These are phyloP conservation scores for Phania funesta DNA, from an alignment of 2,888 invertebrate genomes.

Conservation along the genomic window DNA sequence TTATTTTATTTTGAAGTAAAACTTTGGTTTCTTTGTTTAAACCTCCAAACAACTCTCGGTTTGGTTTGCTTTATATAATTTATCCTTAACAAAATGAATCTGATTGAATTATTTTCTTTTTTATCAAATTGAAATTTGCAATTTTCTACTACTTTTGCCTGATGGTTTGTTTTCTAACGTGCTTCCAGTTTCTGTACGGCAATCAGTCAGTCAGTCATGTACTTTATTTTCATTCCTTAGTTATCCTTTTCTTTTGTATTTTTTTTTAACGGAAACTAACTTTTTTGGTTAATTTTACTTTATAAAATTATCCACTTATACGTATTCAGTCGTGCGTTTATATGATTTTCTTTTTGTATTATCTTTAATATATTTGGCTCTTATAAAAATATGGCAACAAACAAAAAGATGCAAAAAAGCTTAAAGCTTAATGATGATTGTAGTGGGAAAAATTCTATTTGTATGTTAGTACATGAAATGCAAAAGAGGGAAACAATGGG, in stretches of 20 bases:
- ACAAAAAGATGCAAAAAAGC: constrained; percentile 10
- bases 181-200: constrained; percentile 20
- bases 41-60: background rate
- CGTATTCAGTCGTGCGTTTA: constrained; percentile 64
- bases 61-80: background rate
- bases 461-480: background rate
- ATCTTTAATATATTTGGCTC: constrained; percentile 3
- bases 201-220: constrained; percentile 50
- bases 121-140: constrained; percentile 39
- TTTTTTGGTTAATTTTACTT: constrained; percentile 55
- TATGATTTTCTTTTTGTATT: constrained; percentile 11
- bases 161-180: constrained; percentile 14
- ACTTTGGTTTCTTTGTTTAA: background rate
- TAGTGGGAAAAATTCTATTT: background rate
- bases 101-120: constrained; percentile 53
- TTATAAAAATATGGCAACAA: background rate
- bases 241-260: constrained; percentile 8
- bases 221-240: constrained; percentile 7
- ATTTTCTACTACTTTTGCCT: constrained; percentile 31
- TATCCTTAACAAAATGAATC: constrained; percentile 18
- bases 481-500: constrained; percentile 10
- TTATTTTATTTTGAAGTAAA: background rate
- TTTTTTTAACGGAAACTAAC: background rate
- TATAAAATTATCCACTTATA: constrained; percentile 67
- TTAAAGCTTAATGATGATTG: constrained; percentile 60